Evolutionary conservation across 2,113 vertebrate genomes (phyloP).

Genomic region (Pan paniscus): DNA sequence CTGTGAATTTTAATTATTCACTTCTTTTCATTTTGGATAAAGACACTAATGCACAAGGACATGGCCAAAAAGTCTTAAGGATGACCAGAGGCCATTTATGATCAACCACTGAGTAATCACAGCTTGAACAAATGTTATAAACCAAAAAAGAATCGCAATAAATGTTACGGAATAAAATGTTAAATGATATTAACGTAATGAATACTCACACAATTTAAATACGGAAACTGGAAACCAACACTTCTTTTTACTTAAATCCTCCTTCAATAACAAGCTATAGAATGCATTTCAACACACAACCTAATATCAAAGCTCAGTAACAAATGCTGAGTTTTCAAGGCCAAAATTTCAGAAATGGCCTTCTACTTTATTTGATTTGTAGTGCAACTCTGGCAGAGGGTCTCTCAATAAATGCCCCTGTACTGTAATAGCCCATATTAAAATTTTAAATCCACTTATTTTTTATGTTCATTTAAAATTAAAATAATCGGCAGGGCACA

Average conservation of each 20-base stretch:
- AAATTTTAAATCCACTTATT: neutral
- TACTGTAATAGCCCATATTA: neutral
- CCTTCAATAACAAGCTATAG: neutral
- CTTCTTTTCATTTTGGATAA: neutral
- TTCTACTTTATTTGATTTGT: neutral
- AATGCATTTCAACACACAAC: neutral
- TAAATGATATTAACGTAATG: neutral
- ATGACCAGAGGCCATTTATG: neutral
- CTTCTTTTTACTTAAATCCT: slow-evolving; percentile 6
- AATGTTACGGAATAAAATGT: neutral
- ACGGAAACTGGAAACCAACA: neutral
- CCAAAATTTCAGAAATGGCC: neutral
- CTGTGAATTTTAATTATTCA: slow-evolving; percentile 25
- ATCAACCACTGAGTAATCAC: slow-evolving; percentile 12
- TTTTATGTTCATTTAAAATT: slow-evolving; percentile 6
- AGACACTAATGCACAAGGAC: neutral
- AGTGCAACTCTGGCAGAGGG: neutral
- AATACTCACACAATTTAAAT: slow-evolving; percentile 12
- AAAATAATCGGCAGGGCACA: neutral
- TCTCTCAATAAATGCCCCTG: neutral
- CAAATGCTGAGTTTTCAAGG: neutral
- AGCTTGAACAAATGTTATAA: slow-evolving; percentile 14
- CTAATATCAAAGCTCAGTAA: neutral
- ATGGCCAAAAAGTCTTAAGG: neutral
- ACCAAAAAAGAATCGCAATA: slow-evolving; percentile 22